A percentile compares a stretch with the other conserved stretches of the same genome.
phyloP scores from a whole-genome alignment of 2,888 invertebrate species.

The Caenorhabditis japonica region DNA sequence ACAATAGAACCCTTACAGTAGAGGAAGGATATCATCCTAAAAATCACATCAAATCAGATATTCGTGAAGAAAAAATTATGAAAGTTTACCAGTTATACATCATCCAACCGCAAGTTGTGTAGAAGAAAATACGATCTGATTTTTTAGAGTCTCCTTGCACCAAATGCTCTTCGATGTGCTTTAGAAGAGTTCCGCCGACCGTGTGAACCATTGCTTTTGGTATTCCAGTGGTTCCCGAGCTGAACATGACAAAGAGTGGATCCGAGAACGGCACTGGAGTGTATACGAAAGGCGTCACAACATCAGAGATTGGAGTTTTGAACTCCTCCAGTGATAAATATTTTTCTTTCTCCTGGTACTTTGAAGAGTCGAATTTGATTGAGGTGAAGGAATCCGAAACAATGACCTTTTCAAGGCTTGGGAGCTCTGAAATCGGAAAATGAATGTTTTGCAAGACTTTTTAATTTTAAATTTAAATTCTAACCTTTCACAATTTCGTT shows the following conservation, averaged over 20 bases:
- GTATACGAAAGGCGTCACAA: slow-evolving; percentile 30
- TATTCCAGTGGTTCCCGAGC: slow-evolving; percentile 81
- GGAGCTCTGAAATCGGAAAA: slow-evolving; percentile 60
- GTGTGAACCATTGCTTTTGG: slow-evolving; percentile 82
- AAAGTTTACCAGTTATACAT: slow-evolving; percentile 81
- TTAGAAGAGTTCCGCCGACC: slow-evolving; percentile 81
- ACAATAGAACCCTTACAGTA: slow-evolving; percentile 77
- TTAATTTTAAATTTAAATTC: neutral
- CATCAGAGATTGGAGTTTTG: slow-evolving; percentile 29
- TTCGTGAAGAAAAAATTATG: neutral
- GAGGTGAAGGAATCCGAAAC: slow-evolving; percentile 58
- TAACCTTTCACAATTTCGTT: slow-evolving; percentile 78
- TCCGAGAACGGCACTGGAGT: slow-evolving; percentile 81
- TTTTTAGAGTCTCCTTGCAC: slow-evolving; percentile 80
- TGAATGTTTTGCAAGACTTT: neutral
- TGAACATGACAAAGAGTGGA: slow-evolving; percentile 81
- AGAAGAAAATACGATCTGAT: slow-evolving; percentile 80
- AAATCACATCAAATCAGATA: slow-evolving; percentile 12
- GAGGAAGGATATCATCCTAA: slow-evolving; percentile 78
- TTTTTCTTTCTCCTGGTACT: slow-evolving; percentile 51
- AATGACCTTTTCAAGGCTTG: slow-evolving; percentile 67
- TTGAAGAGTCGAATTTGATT: slow-evolving; percentile 40
- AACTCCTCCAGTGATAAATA: slow-evolving; percentile 54
- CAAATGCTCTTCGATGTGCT: slow-evolving; percentile 81
- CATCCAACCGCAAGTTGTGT: slow-evolving; percentile 82